Base-by-base conservation (phyloP, 2,888 invertebrate species). In the Dione juno region DNA sequence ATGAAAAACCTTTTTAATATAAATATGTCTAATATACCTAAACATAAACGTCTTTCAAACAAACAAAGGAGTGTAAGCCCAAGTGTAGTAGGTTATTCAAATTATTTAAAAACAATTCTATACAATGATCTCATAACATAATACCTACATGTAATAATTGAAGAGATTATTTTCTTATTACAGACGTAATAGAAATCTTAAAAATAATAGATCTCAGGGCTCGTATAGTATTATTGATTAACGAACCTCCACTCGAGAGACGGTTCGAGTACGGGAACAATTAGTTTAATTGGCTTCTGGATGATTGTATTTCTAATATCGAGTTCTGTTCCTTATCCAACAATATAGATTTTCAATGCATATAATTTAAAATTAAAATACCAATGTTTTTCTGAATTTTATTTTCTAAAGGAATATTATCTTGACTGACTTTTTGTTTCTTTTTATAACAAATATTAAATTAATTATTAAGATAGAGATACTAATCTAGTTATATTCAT, bases 231-330 rank as follows among this genome's bases (percentile, higher is more conserved):
- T 61, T 45, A 61, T 61, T 61, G 43, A 43, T 28, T 11, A 61
- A 11, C 6, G 16, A 16, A 28, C 28, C 43, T 61, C 45, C 35
- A 61, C 43, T 61, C 14, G 28, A 45, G 21, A 43, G 28, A 35
- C 28, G 28, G 45, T 28, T 28, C 61, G 45, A 61, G 45, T 61
- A 59, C 61, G 43, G 7, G 61, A 43, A 61, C 61, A 45, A 61
- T 45, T 45, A 45, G 1, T 35, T 11, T 45, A 61, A 61, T 61
- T 45, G 61, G 28, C 45, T 61, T 6, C 14, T n/a, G n/a, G 61
- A 11, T 45, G 1, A n/a, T 61, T 16, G 45, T n/a, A 61, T 61
- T 28, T 61, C 28, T 61, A 45, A 61, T 28, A 59, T 43, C 19
- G 7, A 59, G 5, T 35, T 10, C 43, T 28, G 45, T 61, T 45